phyloP scores from a whole-genome alignment of 2,888 invertebrate species.

The Isotomurus palustris region DNA sequence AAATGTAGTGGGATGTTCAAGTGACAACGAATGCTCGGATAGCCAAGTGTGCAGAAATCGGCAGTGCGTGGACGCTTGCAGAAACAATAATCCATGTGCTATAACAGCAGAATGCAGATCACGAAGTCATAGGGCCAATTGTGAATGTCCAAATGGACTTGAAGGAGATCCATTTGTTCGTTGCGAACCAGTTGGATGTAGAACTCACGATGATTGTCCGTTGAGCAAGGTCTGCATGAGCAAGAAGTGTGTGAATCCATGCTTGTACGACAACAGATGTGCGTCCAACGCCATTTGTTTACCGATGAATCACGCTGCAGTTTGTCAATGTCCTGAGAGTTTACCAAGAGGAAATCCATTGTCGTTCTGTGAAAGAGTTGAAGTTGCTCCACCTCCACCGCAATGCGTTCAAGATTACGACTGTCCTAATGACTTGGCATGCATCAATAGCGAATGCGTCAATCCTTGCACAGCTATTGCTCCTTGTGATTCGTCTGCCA shows the following conservation, averaged over 20 bases:
- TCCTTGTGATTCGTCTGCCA: constrained; percentile 62
- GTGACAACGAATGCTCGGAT: constrained; percentile 74
- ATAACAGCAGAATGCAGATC: constrained; percentile 80
- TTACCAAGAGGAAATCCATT: constrained; percentile 74
- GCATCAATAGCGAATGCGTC: constrained; percentile 70
- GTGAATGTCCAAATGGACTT: constrained; percentile 62
- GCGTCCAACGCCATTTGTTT: constrained; percentile 78
- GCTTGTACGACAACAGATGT: constrained; percentile 66
- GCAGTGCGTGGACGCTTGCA: constrained; percentile 75
- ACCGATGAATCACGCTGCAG: constrained; percentile 71
- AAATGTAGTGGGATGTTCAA: constrained; percentile 67
- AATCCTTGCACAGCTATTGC: constrained; percentile 71
- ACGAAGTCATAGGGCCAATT: constrained; percentile 71
- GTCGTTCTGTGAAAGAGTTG: constrained; percentile 54
- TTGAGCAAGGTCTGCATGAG: constrained; percentile 66
- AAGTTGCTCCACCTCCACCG: constrained; percentile 50
- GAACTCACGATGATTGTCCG: constrained; percentile 72
- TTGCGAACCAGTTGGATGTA: constrained; percentile 74
- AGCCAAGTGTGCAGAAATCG: constrained; percentile 76
- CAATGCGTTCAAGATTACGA: constrained; percentile 73
- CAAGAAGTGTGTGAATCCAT: constrained; percentile 72
- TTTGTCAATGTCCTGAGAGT: constrained; percentile 76
- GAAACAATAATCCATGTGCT: constrained; percentile 73
- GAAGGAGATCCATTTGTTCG: constrained; percentile 72
- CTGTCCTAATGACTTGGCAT: constrained; percentile 74